Base-by-base conservation (phyloP, 1,140 invertebrate genomes). In the Belonocnema kinseyi region DNA sequence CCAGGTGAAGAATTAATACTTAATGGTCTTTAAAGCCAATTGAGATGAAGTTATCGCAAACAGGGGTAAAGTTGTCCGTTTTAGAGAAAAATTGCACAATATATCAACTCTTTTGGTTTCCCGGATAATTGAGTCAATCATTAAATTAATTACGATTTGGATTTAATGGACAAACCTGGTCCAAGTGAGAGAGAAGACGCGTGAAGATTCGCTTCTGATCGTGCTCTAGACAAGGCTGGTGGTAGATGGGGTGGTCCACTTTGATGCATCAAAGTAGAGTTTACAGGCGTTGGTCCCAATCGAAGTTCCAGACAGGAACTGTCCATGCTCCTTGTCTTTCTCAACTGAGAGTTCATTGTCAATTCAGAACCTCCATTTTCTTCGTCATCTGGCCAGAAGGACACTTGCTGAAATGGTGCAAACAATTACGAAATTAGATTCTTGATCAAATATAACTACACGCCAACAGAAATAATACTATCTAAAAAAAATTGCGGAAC, bases 311-410 rank as follows among this genome's bases (percentile, higher is more conserved):
- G 91, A 84, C 96, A 97, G 14, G 96, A 96, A 11, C 96, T 96
- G 85, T 98, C 97, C 92, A 98, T 96, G 74, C 96, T 97, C 83
- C 96, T 94, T 46, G 96, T 96, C 89, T 98, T 98, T 77, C 96
- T 92, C 78, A 97, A 88, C 83, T 96, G 96, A 0, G 96, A 96
- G 58, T 81, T 94, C 94, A 84, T 94, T 90, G 85, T 94, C 90
- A 88, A 91, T 89, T 90, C 92, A 76, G 88, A 93, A 71, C 88
- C 91, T 40, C 88, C 90, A 80, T 88, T 92, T 83, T 82, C 93
- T 76, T 96, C 95, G 81, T 95, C 94, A 81, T 95, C 95, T 12
- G 95, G 93, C 95, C 95, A 96, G 82, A 95, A 95, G 58, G 94
- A 95, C 12, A 95, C 94, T 95, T 96, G 95, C 95, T 95, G 86